Evolutionary conservation across 2,113 vertebrate genomes (phyloP), one percentile per base, ranked within the genome.

Genomic region (Ciconia maguari): DNA sequence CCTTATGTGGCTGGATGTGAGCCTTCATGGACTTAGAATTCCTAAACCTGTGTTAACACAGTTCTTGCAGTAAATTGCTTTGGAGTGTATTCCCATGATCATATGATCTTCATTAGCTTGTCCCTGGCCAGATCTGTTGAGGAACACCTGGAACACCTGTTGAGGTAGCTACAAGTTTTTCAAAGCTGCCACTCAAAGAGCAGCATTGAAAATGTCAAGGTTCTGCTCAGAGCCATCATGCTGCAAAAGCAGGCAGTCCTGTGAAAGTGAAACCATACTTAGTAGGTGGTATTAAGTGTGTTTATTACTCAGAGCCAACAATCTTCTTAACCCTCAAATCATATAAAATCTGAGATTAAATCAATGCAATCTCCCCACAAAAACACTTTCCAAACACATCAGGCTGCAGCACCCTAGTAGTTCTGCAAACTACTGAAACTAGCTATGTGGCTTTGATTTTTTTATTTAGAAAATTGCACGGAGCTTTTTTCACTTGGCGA

Each of bases 281-380:
- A 76, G 55, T 78, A 90, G 89, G 79, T 94, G 89, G 89, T 46
- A 90, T 82, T 91, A 90, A 78, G 9, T 74, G 54, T 90, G 89
- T 91, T 95, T 87, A 58, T 71, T 93, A 95, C 74, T 80, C 18
- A 72, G 77, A 95, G 57, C 62, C 62, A 93, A 89, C 66, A 41
- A 82, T 86, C 69, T 81, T 77, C 70, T 91, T 89, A 97, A 87
- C 61, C n/a, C 44, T 71, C 48, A 85, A 95, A 89, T 66, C 24
- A 17, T 87, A 90, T 68, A 3, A 95, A 90, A 92, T 89, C 69
- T 80, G 84, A 94, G 83, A 91, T 96, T 92, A 95, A 90, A 93
- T 91, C 64, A 30, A 9, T 80, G 68, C 60, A 78, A 65, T 83
- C 60, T 92, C 38, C 30, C 29, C n/a, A 27, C 38, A 74, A n/a